These are phyloP conservation scores for Euura saliciscinereae DNA, from an alignment of 1,140 invertebrate species.

Conservation along the genomic window DNA sequence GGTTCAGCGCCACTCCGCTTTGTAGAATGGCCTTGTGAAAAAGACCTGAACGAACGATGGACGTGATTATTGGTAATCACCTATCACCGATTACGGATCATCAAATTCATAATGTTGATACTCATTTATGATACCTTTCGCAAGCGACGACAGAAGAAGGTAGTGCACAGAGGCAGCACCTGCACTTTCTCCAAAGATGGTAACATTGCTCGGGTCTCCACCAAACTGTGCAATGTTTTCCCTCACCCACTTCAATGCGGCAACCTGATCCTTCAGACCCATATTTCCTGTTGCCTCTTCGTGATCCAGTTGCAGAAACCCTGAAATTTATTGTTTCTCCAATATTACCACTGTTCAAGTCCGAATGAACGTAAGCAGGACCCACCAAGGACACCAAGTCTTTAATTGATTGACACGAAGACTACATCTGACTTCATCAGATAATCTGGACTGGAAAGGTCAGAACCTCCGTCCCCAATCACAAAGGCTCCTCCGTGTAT, in stretches of 20 bases:
- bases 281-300: conserved; percentile 66
- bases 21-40: conserved; percentile 50
- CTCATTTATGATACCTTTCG: too few species aligned
- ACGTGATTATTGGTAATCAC: not conserved
- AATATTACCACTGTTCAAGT: too few species aligned
- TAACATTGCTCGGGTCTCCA: conserved; percentile 64
- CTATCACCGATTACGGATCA: not conserved
- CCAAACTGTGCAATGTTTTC: conserved; percentile 67
- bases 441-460: conserved; percentile 58
- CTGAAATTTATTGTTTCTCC: too few species aligned
- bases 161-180: conserved; percentile 62
- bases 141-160: conserved; percentile 59
- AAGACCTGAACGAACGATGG: conserved; percentile 32
- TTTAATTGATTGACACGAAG: conserved; percentile 67
- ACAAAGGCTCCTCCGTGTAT: conserved; percentile 74
- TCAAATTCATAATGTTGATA: not conserved
- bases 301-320: conserved; percentile 7
- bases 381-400: conserved; percentile 65
- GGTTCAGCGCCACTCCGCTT: conserved; percentile 54
- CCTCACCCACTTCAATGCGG: conserved; percentile 67
- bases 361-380: too few species aligned
- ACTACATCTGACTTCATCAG: conserved; percentile 63
- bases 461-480: conserved; percentile 53
- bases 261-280: conserved; percentile 72
- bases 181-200: conserved; percentile 73